Evolutionary conservation across 2,888 invertebrate species (phyloP), one percentile per base, ranked within the genome.

Genomic region (Sisyra nigra): DNA sequence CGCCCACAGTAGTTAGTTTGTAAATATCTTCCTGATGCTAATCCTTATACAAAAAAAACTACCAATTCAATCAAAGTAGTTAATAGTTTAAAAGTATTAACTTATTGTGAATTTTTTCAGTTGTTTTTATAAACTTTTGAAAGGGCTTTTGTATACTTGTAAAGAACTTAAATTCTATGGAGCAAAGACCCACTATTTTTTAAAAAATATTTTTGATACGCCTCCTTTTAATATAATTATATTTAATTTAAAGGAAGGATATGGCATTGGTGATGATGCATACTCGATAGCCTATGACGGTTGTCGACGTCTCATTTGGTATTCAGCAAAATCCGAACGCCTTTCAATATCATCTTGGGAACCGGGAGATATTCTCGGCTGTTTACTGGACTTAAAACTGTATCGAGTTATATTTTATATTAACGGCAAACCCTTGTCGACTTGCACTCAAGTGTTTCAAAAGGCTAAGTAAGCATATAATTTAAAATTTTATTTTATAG

Each of bases 221-320:
- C 24, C 24, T 5, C 7, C 7, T 24, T 24, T 15, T 34, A 11
- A 14, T 9, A 24, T 40, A 30, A 41, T 34, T 17, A 14, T 37
- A 32, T 19, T 14, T 45, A 40, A 13, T 40, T 54, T 55, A 29
- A 57, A 88, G 87, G 91, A 91, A 59, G 92, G 92, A 1, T 91
- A 83, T 65, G 92, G 92, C n/a, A 89, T 92, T 46, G 93, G 93
- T 5, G 93, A 93, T 57, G 93, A 93, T 57, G 71, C 80, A 48
- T 86, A 74, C 64, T 91, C 91, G 0, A 65, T 93, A 47, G 84
- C 91, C 0, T 93, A 89, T 60, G 94, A 94, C 61, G 94, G 94
- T 1, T 93, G 92, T 59, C 73, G 93, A 34, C 77, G 80, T 58
- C 65, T 91, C 45, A 76, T 92, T 47, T 94, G 93, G 93, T 80